Evolutionary conservation across 2,797 vertebrate species (phyloP).

Genomic region (Sternotherus odoratus): DNA sequence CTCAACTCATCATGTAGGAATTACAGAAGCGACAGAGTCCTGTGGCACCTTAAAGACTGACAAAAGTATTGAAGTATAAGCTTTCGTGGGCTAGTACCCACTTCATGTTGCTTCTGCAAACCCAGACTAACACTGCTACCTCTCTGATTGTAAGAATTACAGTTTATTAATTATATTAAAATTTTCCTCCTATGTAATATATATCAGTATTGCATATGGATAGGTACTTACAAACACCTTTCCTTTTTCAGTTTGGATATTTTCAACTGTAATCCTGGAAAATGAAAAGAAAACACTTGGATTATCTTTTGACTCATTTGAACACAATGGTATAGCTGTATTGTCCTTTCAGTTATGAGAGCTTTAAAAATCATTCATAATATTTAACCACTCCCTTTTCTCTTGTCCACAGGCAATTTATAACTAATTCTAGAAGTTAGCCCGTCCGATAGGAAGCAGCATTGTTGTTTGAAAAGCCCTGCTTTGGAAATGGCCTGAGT

Average conservation of each 20-base stretch:
- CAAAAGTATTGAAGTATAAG: too few relatives aligned
- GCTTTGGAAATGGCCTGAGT: background rate
- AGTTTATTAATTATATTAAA: background rate
- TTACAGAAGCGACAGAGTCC: too few relatives aligned
- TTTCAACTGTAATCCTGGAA: conserved; percentile 91
- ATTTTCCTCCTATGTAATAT: background rate
- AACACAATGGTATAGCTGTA: background rate
- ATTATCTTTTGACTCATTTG: background rate
- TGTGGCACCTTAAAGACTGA: too few relatives aligned
- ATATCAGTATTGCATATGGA: background rate
- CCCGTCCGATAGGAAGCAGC: background rate
- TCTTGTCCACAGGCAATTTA: background rate
- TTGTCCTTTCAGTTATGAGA: background rate
- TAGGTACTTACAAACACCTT: conserved; percentile 92
- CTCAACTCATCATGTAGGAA: background rate
- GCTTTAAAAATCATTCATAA: background rate
- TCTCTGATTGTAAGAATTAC: background rate
- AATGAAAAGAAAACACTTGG: conserved; percentile 51
- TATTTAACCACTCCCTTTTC: background rate
- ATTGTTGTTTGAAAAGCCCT: background rate
- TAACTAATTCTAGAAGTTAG: background rate
- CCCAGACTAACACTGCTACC: too few relatives aligned
- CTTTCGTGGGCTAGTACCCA: too few relatives aligned
- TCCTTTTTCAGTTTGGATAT: conserved; percentile 94
- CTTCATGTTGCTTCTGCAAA: too few relatives aligned